A percentile compares a stretch with the other conserved stretches of the same genome.
Conservation (phyloP, 2,888 invertebrate species). For the Anorthoa munda region DNA sequence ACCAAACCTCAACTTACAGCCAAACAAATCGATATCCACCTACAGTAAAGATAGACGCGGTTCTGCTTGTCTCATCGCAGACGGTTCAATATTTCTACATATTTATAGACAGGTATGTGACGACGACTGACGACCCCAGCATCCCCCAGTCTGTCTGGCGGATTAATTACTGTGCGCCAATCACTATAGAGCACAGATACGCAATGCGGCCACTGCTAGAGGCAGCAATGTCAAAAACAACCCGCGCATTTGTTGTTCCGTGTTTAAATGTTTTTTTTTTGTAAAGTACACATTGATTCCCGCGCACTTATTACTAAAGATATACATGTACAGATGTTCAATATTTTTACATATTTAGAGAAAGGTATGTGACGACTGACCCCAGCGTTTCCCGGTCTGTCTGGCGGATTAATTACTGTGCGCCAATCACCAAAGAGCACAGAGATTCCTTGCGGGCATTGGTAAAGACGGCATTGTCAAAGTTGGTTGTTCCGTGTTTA, state of each 20-base stretch:
- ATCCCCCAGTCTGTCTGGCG: constrained; percentile 37
- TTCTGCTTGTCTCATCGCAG: not conserved
- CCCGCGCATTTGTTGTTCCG: no score
- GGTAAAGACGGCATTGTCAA: no score
- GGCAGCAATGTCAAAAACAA: not conserved
- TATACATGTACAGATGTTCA: no score
- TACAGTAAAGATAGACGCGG: not conserved
- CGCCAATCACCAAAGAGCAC: constrained; percentile 13
- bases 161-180: constrained; percentile 37
- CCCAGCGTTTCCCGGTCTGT: constrained; percentile 27
- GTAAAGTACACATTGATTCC: no score
- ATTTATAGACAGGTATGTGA: not conserved
- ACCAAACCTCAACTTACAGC: not conserved
- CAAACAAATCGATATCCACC: constrained; percentile 12
- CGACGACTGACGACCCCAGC: not conserved
- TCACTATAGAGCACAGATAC: not conserved
- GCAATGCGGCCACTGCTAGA: not conserved
- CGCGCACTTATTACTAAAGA: no score
- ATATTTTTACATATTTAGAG: constrained; percentile 15
- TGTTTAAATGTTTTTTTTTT: no score
- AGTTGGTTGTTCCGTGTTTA: no score
- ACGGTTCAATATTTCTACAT: constrained; percentile 35
- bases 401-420: constrained; percentile 36
- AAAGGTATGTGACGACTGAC: not conserved
- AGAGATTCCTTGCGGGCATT: no score